Base-by-base conservation (phyloP, 2,797 vertebrate species). In the Nothura maculosa region DNA sequence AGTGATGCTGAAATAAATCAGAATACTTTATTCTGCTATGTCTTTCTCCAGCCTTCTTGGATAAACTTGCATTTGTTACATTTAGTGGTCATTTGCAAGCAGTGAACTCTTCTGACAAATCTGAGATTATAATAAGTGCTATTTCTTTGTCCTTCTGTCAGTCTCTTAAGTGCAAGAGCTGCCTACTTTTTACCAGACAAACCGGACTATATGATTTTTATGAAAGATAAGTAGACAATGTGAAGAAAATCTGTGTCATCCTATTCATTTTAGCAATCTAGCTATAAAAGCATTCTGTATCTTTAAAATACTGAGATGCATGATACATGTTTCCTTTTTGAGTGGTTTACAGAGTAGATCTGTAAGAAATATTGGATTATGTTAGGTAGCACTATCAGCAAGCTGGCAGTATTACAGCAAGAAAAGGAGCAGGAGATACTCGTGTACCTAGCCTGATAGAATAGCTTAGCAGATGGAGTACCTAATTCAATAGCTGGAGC, bases 21-120 rank as follows among this genome's bases (percentile, higher is more conserved):
- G 0, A 68, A 40, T 20, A 1, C 4, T 3, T 15, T 63, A 57
- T 43, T 22, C 27, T 5, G 4, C 7, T 17, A 1, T 22, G 0
- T 42, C 10, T 68, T 3, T 7, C 38, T 80, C 52, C 16, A 48
- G 14, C 0, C 0, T 18, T 83, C 82, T 76, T 85, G 5, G 7
- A 62, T 1, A 13, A 38, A 1, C 6, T 64, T 72, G 57, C 48
- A 3, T 64, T 32, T 47, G 28, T 75, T 81, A 25, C 1, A 7
- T 43, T 67, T 42, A 45, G 2, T 57, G 3, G 3, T 4, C 38
- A 7, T 28, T 74, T 70, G 38, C 0, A 1, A 63, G 6, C 6
- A 48, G 1, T 25, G 12, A 57, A 32, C 1, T 3, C 60, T 70
- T 79, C 6, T 43, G 57, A 27, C 13, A 67, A 5, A 5, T 28